Conservation (phyloP, 2,888 invertebrate genomes). For the Paralinhomoeus sp. region DNA sequence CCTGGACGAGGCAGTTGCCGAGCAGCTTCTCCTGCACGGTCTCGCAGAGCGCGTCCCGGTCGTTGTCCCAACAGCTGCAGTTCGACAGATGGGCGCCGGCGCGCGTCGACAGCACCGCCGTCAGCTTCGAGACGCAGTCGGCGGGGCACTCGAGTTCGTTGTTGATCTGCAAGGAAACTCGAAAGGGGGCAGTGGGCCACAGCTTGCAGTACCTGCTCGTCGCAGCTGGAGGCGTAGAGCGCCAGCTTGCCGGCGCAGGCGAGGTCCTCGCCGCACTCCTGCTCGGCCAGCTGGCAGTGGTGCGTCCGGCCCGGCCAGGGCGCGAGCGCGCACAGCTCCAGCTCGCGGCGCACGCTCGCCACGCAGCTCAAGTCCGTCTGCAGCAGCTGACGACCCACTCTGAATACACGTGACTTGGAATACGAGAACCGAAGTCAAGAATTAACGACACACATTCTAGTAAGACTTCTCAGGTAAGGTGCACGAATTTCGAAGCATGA, state of each 20-base stretch:
- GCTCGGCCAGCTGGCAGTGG: background rate
- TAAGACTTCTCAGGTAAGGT: too few relatives aligned
- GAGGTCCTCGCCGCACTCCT: background rate
- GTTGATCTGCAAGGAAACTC: too few relatives aligned
- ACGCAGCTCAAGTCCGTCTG: background rate
- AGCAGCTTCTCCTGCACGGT: background rate
- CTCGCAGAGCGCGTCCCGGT: background rate
- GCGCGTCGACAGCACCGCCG: background rate
- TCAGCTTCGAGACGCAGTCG: background rate
- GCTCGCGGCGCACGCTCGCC: background rate
- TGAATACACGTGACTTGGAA: too few relatives aligned
- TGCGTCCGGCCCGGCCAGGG: background rate
- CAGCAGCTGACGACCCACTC: background rate
- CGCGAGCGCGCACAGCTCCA: background rate
- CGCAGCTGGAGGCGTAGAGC: background rate
- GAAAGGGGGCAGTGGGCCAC: too few relatives aligned
- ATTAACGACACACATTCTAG: too few relatives aligned
- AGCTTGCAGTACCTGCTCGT: background rate
- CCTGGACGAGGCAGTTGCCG: background rate
- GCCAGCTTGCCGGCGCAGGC: background rate
- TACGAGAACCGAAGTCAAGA: too few relatives aligned
- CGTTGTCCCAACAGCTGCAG: background rate
- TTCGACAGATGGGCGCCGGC: background rate
- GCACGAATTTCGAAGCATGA: too few relatives aligned
- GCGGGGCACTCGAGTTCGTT: background rate